Evolutionary conservation across 2,113 vertebrate species (phyloP).

Genomic region (Oryzias javanicus): DNA sequence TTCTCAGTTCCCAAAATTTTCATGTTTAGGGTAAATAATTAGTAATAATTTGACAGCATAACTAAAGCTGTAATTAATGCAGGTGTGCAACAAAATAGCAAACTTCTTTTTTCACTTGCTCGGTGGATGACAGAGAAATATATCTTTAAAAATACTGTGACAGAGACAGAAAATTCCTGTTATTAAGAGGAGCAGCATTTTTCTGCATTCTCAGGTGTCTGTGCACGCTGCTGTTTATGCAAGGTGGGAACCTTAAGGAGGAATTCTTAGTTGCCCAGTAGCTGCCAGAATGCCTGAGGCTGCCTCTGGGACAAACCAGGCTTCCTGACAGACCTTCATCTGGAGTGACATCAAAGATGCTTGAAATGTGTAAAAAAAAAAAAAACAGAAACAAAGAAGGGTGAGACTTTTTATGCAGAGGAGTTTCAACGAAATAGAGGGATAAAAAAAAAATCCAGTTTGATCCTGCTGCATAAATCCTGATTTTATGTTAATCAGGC

Average conservation of each 20-base stretch:
- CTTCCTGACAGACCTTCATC: constrained; percentile 43
- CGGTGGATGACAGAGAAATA: no score
- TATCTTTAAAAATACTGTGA: no score
- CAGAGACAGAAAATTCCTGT: background rate
- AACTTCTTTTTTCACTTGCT: no score
- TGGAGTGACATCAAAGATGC: constrained; percentile 51
- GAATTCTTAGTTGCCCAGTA: constrained; percentile 21
- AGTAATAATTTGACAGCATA: no score
- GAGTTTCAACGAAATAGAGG: no score
- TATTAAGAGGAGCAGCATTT: background rate
- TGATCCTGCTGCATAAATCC: no score
- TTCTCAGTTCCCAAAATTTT: no score
- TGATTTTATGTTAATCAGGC: no score
- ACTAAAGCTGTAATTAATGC: no score
- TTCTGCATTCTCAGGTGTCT: constrained; percentile 1
- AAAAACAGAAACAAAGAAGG: constrained; percentile 5
- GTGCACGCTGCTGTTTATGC: background rate
- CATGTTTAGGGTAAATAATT: no score
- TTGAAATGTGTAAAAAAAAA: constrained; percentile 17
- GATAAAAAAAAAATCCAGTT: no score
- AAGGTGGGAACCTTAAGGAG: constrained; percentile 13
- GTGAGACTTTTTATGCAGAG: background rate
- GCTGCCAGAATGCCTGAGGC: constrained; percentile 46
- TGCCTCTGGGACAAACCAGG: constrained; percentile 49
- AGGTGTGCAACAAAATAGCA: no score